These are phyloP conservation scores for Drosophila baimaii DNA, from an alignment of 1,140 invertebrate genomes.

Conservation along the genomic window DNA sequence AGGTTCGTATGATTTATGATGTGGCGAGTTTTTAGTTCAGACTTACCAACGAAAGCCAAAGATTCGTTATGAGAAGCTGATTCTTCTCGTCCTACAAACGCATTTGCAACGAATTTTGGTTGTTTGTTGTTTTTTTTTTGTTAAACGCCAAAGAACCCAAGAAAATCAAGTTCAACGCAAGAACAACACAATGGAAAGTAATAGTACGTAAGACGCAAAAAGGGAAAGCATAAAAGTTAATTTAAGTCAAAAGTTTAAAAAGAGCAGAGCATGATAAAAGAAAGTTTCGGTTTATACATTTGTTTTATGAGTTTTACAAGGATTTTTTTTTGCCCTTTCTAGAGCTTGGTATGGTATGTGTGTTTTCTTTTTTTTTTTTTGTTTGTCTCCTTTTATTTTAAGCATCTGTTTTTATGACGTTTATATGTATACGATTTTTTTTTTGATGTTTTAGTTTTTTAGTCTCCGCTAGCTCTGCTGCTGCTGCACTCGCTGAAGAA, in stretches of 20 bases:
- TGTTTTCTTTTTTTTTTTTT: constrained; percentile 26
- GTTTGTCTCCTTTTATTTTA: constrained; percentile 51
- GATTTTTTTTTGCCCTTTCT: constrained; percentile 36
- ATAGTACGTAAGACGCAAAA: constrained; percentile 38
- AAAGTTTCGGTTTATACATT: constrained; percentile 79
- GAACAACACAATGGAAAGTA: constrained; percentile 47
- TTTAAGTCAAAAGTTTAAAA: constrained; percentile 76
- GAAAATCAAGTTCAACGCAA: constrained; percentile 42
- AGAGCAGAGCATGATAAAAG: constrained; percentile 81
- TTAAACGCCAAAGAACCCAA: constrained; percentile 56
- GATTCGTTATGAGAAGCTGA: constrained; percentile 93
- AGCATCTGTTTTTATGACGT: constrained; percentile 59
- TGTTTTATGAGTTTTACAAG: constrained; percentile 77
- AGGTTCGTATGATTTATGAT: constrained; percentile 53
- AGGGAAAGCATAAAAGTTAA: constrained; percentile 58
- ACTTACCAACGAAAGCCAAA: constrained; percentile 95
- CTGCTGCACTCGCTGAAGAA: constrained; percentile 35
- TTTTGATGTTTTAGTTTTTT: constrained; percentile 28
- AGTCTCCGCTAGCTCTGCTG: constrained; percentile 39
- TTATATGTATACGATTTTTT: constrained; percentile 32
- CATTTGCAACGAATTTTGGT: constrained; percentile 62
- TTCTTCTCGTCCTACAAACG: constrained; percentile 92
- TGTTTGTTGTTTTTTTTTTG: constrained; percentile 53
- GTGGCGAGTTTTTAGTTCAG: constrained; percentile 84
- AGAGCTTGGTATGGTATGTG: constrained; percentile 15